Evolutionary conservation across 2,797 vertebrate genomes (phyloP), one percentile per base, ranked within the genome.

Genomic region (Micropoecilia bifurca): DNA sequence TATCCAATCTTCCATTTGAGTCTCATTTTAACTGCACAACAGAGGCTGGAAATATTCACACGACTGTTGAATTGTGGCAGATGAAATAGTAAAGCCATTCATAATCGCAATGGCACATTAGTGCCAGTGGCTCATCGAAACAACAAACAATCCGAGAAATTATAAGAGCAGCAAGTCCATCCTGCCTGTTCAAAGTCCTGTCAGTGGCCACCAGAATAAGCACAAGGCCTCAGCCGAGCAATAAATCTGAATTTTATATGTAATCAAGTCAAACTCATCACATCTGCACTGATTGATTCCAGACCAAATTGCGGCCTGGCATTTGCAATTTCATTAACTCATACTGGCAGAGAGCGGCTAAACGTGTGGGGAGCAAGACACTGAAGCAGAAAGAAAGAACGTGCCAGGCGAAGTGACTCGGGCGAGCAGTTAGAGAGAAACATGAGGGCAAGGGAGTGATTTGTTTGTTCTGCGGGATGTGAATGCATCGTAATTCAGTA

Each of bases 211-310:
- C 83, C 75, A 53, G 82, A 86, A 90, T 88, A 89, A 87, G 80
- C 82, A 85, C 75, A 77, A 88, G 82, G 85, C 77, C 79, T 63
- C 78, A 74, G 88, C 83, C 85, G 78, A 81, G 88, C 91, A 90
- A 90, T 93, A 92, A 94, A 92, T 95, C 92, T 91, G 85, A 80
- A 81, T 89, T 95, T 93, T 90, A 94, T 92, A 91, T 85, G 85
- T 90, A 92, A 91, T 94, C 93, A 94, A 93, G 92, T 89, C 75
- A 75, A 90, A 81, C 87, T 93, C 91, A 87, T 95, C 90, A 93
- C 87, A 89, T 94, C 92, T 90, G 86, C 91, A 79, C 85, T 90
- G 92, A 95, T 94, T 91, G 92, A 94, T 94, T 91, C 85, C 43
- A 63, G 84, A 88, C 86, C 85, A 86, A 93, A 88, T 91, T 85